Base-by-base conservation (phyloP, 2,888 invertebrate species). In the Noctuana brunneofusca region DNA sequence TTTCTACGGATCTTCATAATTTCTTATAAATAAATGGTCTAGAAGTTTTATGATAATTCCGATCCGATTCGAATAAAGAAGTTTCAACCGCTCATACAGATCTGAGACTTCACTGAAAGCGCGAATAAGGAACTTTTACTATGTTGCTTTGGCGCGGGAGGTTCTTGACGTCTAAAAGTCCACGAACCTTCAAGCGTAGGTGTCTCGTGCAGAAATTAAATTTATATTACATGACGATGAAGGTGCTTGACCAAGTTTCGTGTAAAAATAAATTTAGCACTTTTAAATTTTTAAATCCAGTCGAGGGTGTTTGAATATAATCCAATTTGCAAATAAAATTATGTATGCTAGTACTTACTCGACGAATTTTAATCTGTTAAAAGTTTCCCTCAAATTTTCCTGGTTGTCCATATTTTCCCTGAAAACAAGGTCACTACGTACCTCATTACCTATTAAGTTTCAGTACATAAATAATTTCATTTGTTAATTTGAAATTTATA, bases 401-500 rank as follows among this genome's bases (percentile, higher is more conserved):
- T 20, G 20, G 20, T 20, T 46, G 20, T 22, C 46, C 46, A 22
- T 46, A 49, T 49, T 49, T 24, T 14, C 20, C 22, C 12, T 24
- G 22, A 49, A 49, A 49, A 24, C 49, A 24, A 24, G 22, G 49
- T 49, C 49, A 49, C 49, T 49, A 20, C 46, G 20, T 22, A 49
- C 30, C 52, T 46, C 12, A 56, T 46, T 18, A 56, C 24, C 18
- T 56, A 30, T 53, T 35, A 22, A 38, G 54, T 54, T 58, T 1
- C 16, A 11, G 41, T 41, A 41, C 14, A 12, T 32, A 58, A 30
- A 48, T 52, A 52, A 20, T 59, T 52, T 43, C 24, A 35, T 24
- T 14, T 46, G 43, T 43, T 59, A 52, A 59, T 59, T 53, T 53
- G 59, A 43, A 59, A 53, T 59, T 59, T 53, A 53, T 59, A 43